Conservation (phyloP, 2,113 vertebrate genomes). For the Cottus gobio region DNA sequence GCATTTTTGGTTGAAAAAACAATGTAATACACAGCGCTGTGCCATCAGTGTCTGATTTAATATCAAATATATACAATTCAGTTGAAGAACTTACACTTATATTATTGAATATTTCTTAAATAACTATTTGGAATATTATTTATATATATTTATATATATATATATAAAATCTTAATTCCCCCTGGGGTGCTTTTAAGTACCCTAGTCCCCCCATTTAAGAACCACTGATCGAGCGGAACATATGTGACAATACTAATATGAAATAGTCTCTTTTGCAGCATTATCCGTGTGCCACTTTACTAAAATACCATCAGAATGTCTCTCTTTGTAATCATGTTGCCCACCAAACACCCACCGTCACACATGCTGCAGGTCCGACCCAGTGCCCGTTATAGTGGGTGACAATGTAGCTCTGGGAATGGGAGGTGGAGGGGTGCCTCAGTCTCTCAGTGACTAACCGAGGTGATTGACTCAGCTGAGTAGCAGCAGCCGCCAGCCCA, state of each 20-base stretch:
- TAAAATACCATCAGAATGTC: slow-evolving; percentile 30
- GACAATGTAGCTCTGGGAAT: slow-evolving; percentile 72
- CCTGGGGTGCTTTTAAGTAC: too few species aligned
- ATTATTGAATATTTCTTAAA: too few species aligned
- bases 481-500: slow-evolving; percentile 79
- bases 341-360: slow-evolving; percentile 46
- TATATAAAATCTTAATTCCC: too few species aligned
- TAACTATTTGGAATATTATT: too few species aligned
- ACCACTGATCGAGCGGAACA: too few species aligned
- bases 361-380: slow-evolving; percentile 51
- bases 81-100: too few species aligned
- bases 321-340: slow-evolving; percentile 9
- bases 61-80: too few species aligned
- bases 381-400: slow-evolving; percentile 67
- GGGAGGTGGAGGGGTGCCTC: slow-evolving; percentile 58
- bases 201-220: too few species aligned
- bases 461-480: slow-evolving; percentile 87
- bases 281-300: neutral
- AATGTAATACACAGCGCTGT: too few species aligned
- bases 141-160: too few species aligned
- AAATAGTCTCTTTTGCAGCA: neutral
- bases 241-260: neutral
- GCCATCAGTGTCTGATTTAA: too few species aligned
- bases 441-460: slow-evolving; percentile 66
- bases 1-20: too few species aligned